Evolutionary conservation across 2,797 vertebrate species (phyloP).

Genomic region (Poliocrania exsul): DNA sequence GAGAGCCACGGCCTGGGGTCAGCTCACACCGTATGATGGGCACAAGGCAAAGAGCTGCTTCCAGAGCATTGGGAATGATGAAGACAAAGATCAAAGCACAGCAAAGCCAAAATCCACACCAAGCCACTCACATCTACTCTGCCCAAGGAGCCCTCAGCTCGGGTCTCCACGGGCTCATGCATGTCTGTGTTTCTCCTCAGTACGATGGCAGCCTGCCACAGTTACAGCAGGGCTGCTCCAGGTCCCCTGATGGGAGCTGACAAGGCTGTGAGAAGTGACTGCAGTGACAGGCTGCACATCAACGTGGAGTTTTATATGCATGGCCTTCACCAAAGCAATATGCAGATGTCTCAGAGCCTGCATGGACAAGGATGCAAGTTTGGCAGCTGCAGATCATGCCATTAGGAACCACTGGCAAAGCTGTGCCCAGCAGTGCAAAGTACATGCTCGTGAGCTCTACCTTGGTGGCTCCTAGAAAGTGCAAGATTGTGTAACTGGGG

Average conservation of each 20-base stretch:
- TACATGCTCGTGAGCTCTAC: constrained; percentile 87
- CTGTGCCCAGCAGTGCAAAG: constrained; percentile 29
- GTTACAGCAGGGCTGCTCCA: constrained; percentile 5
- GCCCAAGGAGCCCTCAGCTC: constrained; percentile 28
- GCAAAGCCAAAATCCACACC: constrained; percentile 38
- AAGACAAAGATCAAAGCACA: background rate
- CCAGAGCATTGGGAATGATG: background rate
- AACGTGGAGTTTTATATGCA: constrained; percentile 6
- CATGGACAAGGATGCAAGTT: constrained; percentile 57
- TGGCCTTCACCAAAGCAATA: constrained; percentile 57
- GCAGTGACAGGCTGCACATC: constrained; percentile 25
- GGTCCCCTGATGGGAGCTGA: constrained; percentile 30
- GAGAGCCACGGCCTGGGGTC: background rate
- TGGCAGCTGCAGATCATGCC: constrained; percentile 66
- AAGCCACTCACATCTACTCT: constrained; percentile 45
- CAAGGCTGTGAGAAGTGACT: constrained; percentile 4
- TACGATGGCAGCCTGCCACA: constrained; percentile 53
- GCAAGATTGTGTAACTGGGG: constrained; percentile 99
- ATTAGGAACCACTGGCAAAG: background rate
- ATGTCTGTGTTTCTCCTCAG: constrained; percentile 21
- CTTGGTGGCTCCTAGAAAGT: constrained; percentile 99
- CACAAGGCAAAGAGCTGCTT: background rate
- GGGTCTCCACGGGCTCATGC: constrained; percentile 67
- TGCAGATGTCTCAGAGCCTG: constrained; percentile 32
- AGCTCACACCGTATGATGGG: background rate